These are phyloP conservation scores for Drosophila rufa DNA, from an alignment of 1,140 invertebrate genomes.

Conservation along the genomic window DNA sequence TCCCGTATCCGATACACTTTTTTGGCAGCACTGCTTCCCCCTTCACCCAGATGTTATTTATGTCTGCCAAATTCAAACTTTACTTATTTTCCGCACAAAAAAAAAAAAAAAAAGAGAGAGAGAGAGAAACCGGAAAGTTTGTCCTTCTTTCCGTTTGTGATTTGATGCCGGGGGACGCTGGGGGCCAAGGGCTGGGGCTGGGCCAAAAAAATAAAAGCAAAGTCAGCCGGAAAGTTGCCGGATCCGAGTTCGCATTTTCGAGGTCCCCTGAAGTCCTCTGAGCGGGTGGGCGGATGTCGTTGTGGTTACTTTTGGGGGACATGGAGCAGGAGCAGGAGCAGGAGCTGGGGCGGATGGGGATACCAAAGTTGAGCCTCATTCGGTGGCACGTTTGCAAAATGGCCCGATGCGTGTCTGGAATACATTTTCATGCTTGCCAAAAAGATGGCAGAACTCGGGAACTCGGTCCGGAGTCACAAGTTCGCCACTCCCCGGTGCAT, in stretches of 20 bases:
- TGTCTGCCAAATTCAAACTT: slow-evolving; percentile 79
- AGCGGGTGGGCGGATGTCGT: slow-evolving; percentile 69
- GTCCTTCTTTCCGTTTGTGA: slow-evolving; percentile 43
- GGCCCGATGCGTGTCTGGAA: slow-evolving; percentile 80
- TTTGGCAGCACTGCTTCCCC: not conserved
- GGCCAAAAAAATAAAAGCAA: slow-evolving; percentile 51
- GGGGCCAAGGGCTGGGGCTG: slow-evolving; percentile 2
- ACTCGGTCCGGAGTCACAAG: slow-evolving; percentile 37
- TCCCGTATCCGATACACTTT: not conserved
- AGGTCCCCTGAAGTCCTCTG: slow-evolving; percentile 24
- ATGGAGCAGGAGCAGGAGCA: slow-evolving; percentile 1
- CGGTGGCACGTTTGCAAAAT: slow-evolving; percentile 83
- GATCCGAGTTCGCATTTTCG: slow-evolving; percentile 18
- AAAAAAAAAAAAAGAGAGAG: no score
- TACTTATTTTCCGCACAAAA: slow-evolving; percentile 63
- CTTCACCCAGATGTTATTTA: slow-evolving; percentile 56
- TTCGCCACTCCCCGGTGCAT: slow-evolving; percentile 52
- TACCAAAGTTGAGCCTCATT: slow-evolving; percentile 60
- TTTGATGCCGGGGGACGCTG: slow-evolving; percentile 32
- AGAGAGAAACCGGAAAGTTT: slow-evolving; percentile 29
- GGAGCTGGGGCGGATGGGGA: not conserved
- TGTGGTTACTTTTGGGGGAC: slow-evolving; percentile 43
- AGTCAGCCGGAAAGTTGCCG: slow-evolving; percentile 61
- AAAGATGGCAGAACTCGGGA: slow-evolving; percentile 52
- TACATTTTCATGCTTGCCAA: slow-evolving; percentile 81